Conservation (phyloP, 1,140 invertebrate species). For the Sarcophaga bullata region DNA sequence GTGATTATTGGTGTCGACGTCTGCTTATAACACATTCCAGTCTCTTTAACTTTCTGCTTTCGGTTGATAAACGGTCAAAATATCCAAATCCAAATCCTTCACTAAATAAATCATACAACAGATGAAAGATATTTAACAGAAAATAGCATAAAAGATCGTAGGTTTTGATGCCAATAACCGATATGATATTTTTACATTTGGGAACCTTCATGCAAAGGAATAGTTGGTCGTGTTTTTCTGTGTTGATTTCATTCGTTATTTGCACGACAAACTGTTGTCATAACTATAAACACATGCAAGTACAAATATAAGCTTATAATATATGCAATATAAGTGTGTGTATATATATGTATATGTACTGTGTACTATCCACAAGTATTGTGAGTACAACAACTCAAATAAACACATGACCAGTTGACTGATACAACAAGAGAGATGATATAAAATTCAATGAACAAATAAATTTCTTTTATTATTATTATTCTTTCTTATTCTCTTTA, state of each 20-base stretch:
- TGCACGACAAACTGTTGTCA: not conserved
- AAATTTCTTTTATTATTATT: not conserved
- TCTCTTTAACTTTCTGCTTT: too few relatives aligned
- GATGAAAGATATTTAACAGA: too few relatives aligned
- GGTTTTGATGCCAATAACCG: too few relatives aligned
- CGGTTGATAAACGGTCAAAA: too few relatives aligned
- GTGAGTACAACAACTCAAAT: not conserved
- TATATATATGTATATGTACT: not conserved
- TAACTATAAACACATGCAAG: not conserved
- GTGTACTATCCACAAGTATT: not conserved
- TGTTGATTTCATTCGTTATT: not conserved
- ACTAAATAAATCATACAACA: too few relatives aligned
- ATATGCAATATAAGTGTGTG: not conserved
- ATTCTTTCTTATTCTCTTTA: not conserved
- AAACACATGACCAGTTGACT: conserved; percentile 21
- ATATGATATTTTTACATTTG: too few relatives aligned
- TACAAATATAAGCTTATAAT: not conserved
- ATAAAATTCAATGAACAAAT: conserved; percentile 18
- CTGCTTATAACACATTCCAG: too few relatives aligned
- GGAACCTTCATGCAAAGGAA: too few relatives aligned
- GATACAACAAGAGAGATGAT: conserved; percentile 3
- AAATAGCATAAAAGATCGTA: too few relatives aligned
- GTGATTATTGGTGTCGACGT: too few relatives aligned
- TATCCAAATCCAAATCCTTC: too few relatives aligned
- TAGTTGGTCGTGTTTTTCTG: not conserved